Base-by-base conservation (phyloP, 2,797 vertebrate species). In the Acestrorhynchus altus region DNA sequence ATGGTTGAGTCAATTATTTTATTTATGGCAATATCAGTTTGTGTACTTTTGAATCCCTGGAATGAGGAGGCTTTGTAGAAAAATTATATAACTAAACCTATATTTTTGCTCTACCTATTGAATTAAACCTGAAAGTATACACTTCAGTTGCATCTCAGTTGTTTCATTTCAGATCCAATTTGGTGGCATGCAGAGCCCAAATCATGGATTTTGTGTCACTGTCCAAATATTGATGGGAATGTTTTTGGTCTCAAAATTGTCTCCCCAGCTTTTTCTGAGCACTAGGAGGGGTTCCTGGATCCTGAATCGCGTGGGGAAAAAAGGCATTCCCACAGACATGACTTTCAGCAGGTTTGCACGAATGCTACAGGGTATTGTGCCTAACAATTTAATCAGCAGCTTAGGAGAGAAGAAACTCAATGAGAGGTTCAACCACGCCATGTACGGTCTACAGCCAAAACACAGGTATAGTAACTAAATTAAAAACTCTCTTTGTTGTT, bases 281-380 rank as follows among this genome's bases (percentile, higher is more conserved):
- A 96, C 94, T 16, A 90, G 94, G 26, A 87, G 87, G 26, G 95
- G 94, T 52, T 83, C 92, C 0, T 95, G 94, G 95, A 63, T 96
- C 60, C 10, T 92, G 15, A 94, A 94, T 81, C 84, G 92, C 61
- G 92, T 95, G 1, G 87, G 89, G 5, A 26, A 86, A 6, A 60
- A 85, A 0, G 94, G 95, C 4, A 0, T 91, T 0, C 94, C 95
- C 0, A 0, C 69, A 0, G 95, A 96, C 79, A 5, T 94, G 71
- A 0, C 1, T 0, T 79, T 88, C n/a, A 68, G 0, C 56, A 69
- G 77, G 15, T 5, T 3, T 12, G 4, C 8, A 24, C 56, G n/a
- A 22, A 52, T 63, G 31, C 15, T 52, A 16, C 12, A 8, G 18
- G 0, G 0, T 52, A 0, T 69, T 69, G 12, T 74, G 1, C 77